phyloP scores from a whole-genome alignment of 1,140 invertebrate genomes.

The Steinernema khuongi region DNA sequence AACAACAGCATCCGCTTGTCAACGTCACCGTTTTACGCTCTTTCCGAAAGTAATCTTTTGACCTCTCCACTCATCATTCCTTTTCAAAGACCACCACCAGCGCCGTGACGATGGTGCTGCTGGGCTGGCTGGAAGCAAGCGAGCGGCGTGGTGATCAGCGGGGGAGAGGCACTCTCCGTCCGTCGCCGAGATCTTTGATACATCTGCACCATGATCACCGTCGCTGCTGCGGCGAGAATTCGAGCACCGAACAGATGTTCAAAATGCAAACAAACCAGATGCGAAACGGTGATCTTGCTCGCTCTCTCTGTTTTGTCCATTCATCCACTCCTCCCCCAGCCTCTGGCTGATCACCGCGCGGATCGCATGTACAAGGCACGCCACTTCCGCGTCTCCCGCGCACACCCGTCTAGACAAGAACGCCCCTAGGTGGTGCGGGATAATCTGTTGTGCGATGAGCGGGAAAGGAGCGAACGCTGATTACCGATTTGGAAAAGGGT shows the following conservation, averaged over 20 bases:
- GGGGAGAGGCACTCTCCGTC: too few species aligned
- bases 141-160: not conserved
- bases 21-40: not conserved
- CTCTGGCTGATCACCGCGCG: not conserved
- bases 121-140: too few species aligned
- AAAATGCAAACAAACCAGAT: not conserved
- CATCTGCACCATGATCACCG: not conserved
- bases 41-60: not conserved
- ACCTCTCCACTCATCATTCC: not conserved
- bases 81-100: not conserved
- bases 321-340: not conserved
- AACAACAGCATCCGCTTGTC: too few species aligned
- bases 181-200: conserved; percentile 17
- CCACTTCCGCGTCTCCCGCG: not conserved
- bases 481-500: not conserved
- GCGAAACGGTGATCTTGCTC: not conserved
- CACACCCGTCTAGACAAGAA: not conserved
- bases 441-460: not conserved
- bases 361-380: not conserved
- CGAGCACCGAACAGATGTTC: not conserved
- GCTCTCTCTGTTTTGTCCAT: too few species aligned
- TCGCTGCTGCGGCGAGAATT: not conserved
- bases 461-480: not conserved
- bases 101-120: too few species aligned
- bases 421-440: not conserved